Base-by-base conservation (phyloP, 2,888 invertebrate genomes). In the Caenorhabditis uteleia region DNA sequence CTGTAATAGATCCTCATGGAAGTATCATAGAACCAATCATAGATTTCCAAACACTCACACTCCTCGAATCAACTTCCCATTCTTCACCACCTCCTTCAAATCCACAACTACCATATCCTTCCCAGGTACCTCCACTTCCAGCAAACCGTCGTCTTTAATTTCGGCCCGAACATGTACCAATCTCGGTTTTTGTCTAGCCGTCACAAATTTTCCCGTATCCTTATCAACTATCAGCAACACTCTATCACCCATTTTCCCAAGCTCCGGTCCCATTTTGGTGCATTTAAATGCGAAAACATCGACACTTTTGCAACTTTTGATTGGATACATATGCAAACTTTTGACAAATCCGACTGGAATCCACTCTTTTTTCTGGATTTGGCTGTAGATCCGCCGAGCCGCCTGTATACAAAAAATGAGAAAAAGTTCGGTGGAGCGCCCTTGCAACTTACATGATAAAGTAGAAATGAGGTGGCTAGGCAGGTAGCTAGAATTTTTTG, bases 321-420 rank as follows among this genome's bases (percentile, higher is more conserved):
- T 66, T 0, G 74, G 74, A 36, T 66, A 66, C 23, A 74, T 61
- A 44, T 58, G 60, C 1, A 74, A 62, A 23, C 59, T 47, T 34
- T 68, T 70, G 14, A 74, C 57, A 3, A 42, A 25, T 25, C 74
- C 74, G 31, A 74, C 58, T 4, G 74, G 74, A 8, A 74, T 47
- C 64, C 68, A 74, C 36, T 69, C 60, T 10, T 60, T 29, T 10
- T 34, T 31, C 31, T 33, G 25, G n/a, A 50, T 29, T 20, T 61
- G 60, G 12, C 27, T 34, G 10, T 54, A 56, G n/a, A 54, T 29
- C 36, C 54, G 40, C 10, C 55, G 50, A n/a, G 43, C 34, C 0
- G 46, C 46, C 54, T 66, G 23, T 18, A 33, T 45, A 56, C 26
- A 21, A 4, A 23, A 25, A 6, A 14, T n/a, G n/a, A n/a, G n/a